Base-by-base conservation (phyloP, 2,113 vertebrate species). In the Percopsis transmontana region DNA sequence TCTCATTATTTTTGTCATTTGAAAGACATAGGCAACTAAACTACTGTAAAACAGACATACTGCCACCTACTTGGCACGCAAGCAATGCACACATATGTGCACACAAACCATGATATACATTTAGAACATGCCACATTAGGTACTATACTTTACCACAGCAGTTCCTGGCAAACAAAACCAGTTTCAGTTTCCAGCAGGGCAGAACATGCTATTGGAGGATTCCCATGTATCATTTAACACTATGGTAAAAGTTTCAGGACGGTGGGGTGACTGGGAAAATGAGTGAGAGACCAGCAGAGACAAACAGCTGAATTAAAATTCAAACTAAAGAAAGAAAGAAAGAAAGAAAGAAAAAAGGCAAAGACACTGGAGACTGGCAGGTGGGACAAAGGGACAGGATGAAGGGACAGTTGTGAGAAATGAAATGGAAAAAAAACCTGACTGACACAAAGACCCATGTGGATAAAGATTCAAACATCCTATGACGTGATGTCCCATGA, bases 211-310 rank as follows among this genome's bases (percentile, higher is more conserved):
- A 86, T 82, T 77, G 82, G 79, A 83, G 54, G 68, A 79, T 81
- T 65, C 66, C 84, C 85, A 88, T 90, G 74, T 78, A 88, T 88
- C 84, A 89, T 89, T 91, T 73, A 89, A 79, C 13, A 33, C 47
- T 62, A 61, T 76, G 61, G 71, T 83, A 68, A 87, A 83, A 83
- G 44, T 81, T 77, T 85, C 65, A 88, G 61, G 59, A 79, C 75
- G 66, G 71, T 59, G 68, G 76, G 62, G 79, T 73, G 73, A 79
- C 52, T 69, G 58, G 55, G 62, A 67, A 56, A 66, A 78, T 51
- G 72, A 80, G 71, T 23, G 65, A 64, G 70, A 66, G 64, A 66
- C 63, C 62, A 48, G 57, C 38, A 42, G 50, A 54, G 59, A 66
- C 47, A 38, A 41, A 72, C n/a, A 44, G 74, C 66, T 58, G 19